Percentiles rank a stretch among this genome's conserved stretches.
Conservation (phyloP, 2,888 invertebrate genomes). For the Mimas tiliae region DNA sequence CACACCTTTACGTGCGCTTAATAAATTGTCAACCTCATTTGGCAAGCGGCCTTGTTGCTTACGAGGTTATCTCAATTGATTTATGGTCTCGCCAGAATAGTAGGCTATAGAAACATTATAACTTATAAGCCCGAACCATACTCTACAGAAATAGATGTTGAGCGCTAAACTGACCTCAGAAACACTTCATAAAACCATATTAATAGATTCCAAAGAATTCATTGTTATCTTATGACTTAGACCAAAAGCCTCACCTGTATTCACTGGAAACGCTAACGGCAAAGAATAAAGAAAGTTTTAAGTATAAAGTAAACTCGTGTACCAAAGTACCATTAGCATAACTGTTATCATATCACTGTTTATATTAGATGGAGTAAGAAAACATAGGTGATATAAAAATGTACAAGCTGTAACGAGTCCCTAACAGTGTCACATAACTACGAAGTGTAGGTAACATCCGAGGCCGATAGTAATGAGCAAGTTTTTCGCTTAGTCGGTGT, state of each 20-base stretch:
- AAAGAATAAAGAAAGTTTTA: slow-evolving; percentile 31
- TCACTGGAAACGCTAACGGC: neutral
- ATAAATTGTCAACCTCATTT: slow-evolving; percentile 57
- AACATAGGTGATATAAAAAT: neutral
- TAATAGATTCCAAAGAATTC: neutral
- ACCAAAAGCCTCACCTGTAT: neutral
- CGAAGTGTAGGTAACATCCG: slow-evolving; percentile 14
- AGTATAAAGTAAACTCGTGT: slow-evolving; percentile 37
- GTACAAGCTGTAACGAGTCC: neutral
- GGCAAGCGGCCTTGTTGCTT: slow-evolving; percentile 40
- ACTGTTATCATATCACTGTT: neutral
- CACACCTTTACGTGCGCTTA: slow-evolving; percentile 37
- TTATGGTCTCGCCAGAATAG: neutral
- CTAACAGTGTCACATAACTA: neutral
- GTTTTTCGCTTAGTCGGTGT: slow-evolving; percentile 71
- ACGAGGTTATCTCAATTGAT: neutral
- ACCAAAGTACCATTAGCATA: slow-evolving; percentile 36
- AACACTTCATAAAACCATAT: neutral
- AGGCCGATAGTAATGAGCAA: slow-evolving; percentile 33
- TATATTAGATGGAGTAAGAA: neutral
- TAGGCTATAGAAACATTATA: slow-evolving; percentile 8
- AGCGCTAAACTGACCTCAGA: slow-evolving; percentile 13
- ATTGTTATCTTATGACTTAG: neutral
- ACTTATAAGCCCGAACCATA: slow-evolving; percentile 1
- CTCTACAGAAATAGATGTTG: neutral